Evolutionary conservation across 1,140 invertebrate genomes (phyloP).

Genomic region (Rhizoglyphus robini): DNA sequence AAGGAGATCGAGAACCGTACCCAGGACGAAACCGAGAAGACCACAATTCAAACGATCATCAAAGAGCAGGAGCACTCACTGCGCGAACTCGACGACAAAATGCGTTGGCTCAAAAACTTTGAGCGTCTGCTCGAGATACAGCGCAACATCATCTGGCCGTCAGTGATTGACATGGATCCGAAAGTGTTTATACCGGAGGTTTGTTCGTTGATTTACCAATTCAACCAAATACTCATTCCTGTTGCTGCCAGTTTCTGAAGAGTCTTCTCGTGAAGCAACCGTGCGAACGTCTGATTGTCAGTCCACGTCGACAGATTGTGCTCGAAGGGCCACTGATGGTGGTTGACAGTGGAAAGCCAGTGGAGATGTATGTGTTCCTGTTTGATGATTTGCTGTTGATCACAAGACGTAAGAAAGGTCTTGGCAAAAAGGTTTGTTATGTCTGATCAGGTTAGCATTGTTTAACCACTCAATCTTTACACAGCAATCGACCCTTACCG

Average conservation of each 20-base stretch:
- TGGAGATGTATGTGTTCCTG: constrained; percentile 49
- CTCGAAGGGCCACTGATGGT: constrained; percentile 47
- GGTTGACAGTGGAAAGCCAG: constrained; percentile 43
- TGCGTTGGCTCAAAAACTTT: constrained; percentile 58
- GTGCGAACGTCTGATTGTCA: constrained; percentile 51
- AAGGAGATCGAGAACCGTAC: constrained; percentile 47
- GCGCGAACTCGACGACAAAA: constrained; percentile 52
- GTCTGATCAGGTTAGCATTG: background rate
- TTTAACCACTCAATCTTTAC: background rate
- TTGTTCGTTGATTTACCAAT: constrained; percentile 1
- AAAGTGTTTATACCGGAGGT: constrained; percentile 51
- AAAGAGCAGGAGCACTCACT: constrained; percentile 48
- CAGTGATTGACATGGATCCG: constrained; percentile 49
- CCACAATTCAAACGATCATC: constrained; percentile 42
- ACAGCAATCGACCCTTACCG: constrained; percentile 41
- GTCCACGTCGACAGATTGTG: constrained; percentile 46
- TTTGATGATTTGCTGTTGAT: constrained; percentile 57
- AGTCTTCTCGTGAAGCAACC: constrained; percentile 46
- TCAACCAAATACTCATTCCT: constrained; percentile 2
- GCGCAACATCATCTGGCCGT: constrained; percentile 50
- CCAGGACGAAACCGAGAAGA: constrained; percentile 40
- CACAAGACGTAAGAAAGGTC: constrained; percentile 48
- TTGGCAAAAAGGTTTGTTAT: constrained; percentile 41
- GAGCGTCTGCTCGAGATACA: constrained; percentile 54
- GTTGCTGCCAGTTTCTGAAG: constrained; percentile 39